Base-by-base conservation (phyloP, 2,797 vertebrate genomes). In the Pelobates cultripes region DNA sequence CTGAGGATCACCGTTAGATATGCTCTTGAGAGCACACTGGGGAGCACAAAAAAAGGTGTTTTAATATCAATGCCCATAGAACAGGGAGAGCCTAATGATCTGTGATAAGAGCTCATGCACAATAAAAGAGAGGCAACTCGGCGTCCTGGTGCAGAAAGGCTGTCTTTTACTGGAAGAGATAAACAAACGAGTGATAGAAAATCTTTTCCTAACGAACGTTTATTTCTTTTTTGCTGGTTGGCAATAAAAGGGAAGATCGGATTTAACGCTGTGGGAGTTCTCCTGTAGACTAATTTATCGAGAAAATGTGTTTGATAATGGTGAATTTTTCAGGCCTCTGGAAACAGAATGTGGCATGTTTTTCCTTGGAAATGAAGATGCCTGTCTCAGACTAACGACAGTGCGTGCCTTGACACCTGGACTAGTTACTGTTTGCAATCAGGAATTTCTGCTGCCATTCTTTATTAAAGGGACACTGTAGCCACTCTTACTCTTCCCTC, bases 61-160 rank as follows among this genome's bases (percentile, higher is more conserved):
- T 43, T 61, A 75, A 43, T 57, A 60, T 4, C 6, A 12, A 14
- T 17, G 57, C 1, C 41, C 14, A 10, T n/a, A 10, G n/a, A 41
- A 70, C 44, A 10, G 71, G 28, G 51, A 6, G 8, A 5, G 57
- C 43, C 63, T 57, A 63, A 61, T 75, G 42, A 63, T 44, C 73
- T 63, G 73, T 44, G 42, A 61, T 43, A 75, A 63, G 41, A 75
- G 73, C 73, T 75, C 51, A 75, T 41, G 42, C 57, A n/a, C 13
- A 61, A 40, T 14, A 43, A 13, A 61, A 61, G 5, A 15, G 10
- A 43, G 42, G 40, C 53, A 43, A 4, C 55, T 44, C 42, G 41
- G 40, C 53, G 41, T 63, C 57, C 57, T 57, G 15, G 17, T 40
- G n/a, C 40, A 60, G 61, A n/a, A 43, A 3, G 14, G 53, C 43